These are phyloP conservation scores for Stegophylla sp. DNA, from an alignment of 2,888 invertebrate species.

Conservation along the genomic window DNA sequence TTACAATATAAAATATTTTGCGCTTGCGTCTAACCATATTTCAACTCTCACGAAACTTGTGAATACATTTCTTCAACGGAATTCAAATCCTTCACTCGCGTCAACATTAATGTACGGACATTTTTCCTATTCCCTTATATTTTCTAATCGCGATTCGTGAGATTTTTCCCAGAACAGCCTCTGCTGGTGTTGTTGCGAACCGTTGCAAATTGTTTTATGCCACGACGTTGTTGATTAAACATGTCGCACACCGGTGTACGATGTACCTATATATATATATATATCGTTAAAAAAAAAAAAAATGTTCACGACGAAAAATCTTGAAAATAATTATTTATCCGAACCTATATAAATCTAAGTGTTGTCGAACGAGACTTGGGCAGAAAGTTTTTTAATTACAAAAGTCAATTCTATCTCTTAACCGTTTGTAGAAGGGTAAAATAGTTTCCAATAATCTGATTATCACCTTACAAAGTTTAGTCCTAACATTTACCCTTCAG, in stretches of 20 bases:
- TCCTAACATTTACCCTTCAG: background rate
- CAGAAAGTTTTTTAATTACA: constrained; percentile 16
- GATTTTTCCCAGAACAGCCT: background rate
- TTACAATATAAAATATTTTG: background rate
- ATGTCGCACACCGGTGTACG: too few species aligned
- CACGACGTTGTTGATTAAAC: background rate
- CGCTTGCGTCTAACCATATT: background rate
- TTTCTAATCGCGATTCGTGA: background rate
- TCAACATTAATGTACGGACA: background rate
- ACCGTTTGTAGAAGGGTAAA: background rate
- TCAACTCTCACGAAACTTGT: background rate
- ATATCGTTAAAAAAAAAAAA: background rate
- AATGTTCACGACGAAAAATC: background rate
- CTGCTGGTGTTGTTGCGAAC: background rate
- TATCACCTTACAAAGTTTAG: constrained; percentile 13
- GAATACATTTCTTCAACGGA: background rate
- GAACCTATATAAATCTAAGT: background rate
- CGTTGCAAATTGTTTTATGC: background rate
- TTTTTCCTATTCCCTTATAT: background rate
- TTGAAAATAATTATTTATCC: background rate
- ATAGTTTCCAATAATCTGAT: constrained; percentile 35
- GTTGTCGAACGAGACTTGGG: background rate
- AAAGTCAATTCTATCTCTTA: background rate
- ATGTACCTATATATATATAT: too few species aligned
- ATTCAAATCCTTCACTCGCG: background rate